phyloP scores from a whole-genome alignment of 2,888 invertebrate species.

The Dynastes tityus region DNA sequence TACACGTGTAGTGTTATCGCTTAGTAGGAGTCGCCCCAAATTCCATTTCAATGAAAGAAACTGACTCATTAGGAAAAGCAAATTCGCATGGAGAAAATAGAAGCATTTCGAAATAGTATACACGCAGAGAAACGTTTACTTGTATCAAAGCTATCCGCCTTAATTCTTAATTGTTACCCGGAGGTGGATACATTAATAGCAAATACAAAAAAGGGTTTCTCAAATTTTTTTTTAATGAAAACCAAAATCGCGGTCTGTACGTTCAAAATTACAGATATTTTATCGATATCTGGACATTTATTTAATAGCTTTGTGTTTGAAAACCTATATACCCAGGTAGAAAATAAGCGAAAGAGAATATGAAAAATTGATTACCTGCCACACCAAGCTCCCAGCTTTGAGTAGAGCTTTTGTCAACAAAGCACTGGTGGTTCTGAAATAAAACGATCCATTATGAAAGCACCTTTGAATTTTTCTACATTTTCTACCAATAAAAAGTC shows the following conservation, averaged over 20 bases:
- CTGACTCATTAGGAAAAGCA: neutral
- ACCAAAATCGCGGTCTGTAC: neutral
- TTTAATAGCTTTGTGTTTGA: neutral
- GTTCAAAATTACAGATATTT: neutral
- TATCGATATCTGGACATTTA: neutral
- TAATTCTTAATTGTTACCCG: too few relatives aligned
- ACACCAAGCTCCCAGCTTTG: neutral
- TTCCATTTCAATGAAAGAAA: slow-evolving; percentile 14
- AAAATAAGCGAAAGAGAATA: neutral
- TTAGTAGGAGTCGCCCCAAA: slow-evolving; percentile 9
- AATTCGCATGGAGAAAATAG: neutral
- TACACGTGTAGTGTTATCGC: slow-evolving; percentile 12
- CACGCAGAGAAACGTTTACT: too few relatives aligned
- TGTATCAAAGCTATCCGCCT: too few relatives aligned
- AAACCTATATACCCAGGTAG: neutral
- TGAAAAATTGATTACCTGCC: slow-evolving; percentile 6
- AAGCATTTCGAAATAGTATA: neutral
- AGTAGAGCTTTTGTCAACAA: neutral
- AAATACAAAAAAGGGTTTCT: too few relatives aligned
- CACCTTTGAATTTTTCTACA: too few relatives aligned
- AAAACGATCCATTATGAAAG: too few relatives aligned
- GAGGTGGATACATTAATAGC: too few relatives aligned
- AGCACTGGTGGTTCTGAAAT: neutral
- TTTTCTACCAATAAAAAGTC: too few relatives aligned
- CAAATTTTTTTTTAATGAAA: too few relatives aligned